Evolutionary conservation across 1,140 invertebrate genomes (phyloP), one percentile per base, ranked within the genome.

Genomic region (Macrobrachium rosenbergii): DNA sequence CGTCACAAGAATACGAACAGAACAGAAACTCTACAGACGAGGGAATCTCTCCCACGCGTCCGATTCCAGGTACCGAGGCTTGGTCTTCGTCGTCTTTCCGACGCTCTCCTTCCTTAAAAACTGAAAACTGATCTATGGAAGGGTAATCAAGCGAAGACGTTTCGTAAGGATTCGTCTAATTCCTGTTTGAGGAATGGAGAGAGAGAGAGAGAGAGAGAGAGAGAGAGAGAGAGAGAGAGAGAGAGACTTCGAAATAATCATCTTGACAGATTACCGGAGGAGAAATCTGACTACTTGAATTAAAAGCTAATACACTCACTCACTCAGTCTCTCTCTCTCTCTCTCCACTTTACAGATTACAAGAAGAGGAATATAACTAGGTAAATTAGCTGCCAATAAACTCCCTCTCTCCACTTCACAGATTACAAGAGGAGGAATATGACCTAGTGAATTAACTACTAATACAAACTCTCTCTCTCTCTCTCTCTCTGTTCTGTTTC

Each of bases 401-500:
- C 37, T 75, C 75, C 52, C 43, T 77, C 75, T 52, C 45, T 52
- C 75, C 6, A n/a, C 19, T 37, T 75, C 3, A 75, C 23, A 17
- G 45, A 75, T 1, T 5, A 28, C 17, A 21, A 28, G 17, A 28
- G 23, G 28, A 23, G 45, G 6, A 75, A 72, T n/a, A 23, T n/a
- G 11, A 76, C 73, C 8, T 10, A 76, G 8, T 12, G n/a, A 11
- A 16, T 72, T n/a, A 23, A 23, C 1, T 5, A n/a, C n/a, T 72
- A 16, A 21, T 43, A n/a, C 37, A 45, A 37, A 45, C 37, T 75
- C 75, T 77, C 43, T 77, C 75, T 52, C 45, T 52, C 75, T 52
- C 75, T 77, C 75, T 77, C 75, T 77, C 75, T 77, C 43, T 77
- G 6, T 77, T 77, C 43, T 58, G 43, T 77, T 43, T 21, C 14